Evolutionary conservation across 1,140 invertebrate genomes (phyloP).

Genomic region (Drosophila biarmipes): DNA sequence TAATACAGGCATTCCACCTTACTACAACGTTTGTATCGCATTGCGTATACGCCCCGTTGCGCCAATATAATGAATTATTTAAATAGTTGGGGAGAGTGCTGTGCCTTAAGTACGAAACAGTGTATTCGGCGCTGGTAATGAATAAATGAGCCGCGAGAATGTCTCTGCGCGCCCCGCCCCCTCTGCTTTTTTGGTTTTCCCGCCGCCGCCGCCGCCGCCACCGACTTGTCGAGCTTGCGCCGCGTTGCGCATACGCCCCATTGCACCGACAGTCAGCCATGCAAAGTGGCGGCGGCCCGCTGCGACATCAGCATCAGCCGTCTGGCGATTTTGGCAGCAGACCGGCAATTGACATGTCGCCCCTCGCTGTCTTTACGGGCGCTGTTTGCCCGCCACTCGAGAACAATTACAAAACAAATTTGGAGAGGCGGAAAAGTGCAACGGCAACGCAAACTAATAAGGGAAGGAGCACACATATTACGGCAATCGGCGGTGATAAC

Average conservation of each 20-base stretch:
- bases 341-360: constrained; percentile 14
- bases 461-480: constrained; percentile 36
- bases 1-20: not conserved
- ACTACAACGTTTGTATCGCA: not conserved
- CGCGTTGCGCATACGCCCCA: constrained; percentile 39
- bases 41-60: constrained; percentile 5
- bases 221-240: not conserved
- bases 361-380: not conserved
- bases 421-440: constrained; percentile 14
- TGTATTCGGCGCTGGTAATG: not conserved
- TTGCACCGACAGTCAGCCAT: constrained; percentile 25
- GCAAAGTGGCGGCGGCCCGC: constrained; percentile 3
- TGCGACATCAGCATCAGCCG: constrained; percentile 7
- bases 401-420: constrained; percentile 59
- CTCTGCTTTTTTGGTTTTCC: not conserved
- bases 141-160: not conserved
- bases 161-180: not conserved
- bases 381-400: constrained; percentile 31
- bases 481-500: constrained; percentile 26
- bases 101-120: not conserved
- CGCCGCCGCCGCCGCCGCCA: not conserved
- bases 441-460: constrained; percentile 14
- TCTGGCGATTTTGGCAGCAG: constrained; percentile 35
- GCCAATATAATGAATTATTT: not conserved
- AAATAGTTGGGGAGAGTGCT: not conserved